Evolutionary conservation across 2,888 invertebrate species (phyloP).

Genomic region (Hirtodrosophila trivittata): DNA sequence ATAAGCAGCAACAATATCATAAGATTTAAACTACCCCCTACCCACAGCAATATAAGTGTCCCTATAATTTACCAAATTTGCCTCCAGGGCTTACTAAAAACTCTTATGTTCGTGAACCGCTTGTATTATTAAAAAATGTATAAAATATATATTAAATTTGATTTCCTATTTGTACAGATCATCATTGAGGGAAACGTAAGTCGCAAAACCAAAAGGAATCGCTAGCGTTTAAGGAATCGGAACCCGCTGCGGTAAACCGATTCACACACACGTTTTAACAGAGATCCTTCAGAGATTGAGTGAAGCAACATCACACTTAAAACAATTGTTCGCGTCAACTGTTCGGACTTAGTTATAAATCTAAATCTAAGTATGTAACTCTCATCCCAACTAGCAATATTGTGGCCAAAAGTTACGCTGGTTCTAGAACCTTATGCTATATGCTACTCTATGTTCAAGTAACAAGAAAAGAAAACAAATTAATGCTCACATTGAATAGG

Average conservation of each 20-base stretch:
- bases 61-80: conserved; percentile 18
- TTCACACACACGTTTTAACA: conserved; percentile 51
- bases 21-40: conserved; percentile 8
- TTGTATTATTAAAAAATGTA: background rate
- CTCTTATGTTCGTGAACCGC: background rate
- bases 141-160: background rate
- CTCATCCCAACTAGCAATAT: conserved; percentile 38
- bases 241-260: conserved; percentile 81
- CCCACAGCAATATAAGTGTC: conserved; percentile 64
- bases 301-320: conserved; percentile 9
- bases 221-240: conserved; percentile 83
- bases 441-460: conserved; percentile 13
- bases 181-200: conserved; percentile 84
- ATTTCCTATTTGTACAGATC: conserved; percentile 64
- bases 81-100: background rate
- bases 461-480: conserved; percentile 1
- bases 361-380: conserved; percentile 32
- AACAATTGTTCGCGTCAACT: no score
- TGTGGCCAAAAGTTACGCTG: conserved; percentile 25
- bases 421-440: conserved; percentile 26
- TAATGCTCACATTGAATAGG: conserved; percentile 44
- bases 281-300: conserved; percentile 25
- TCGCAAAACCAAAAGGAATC: conserved; percentile 83
- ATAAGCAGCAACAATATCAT: background rate
- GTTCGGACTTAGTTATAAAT: conserved; percentile 31